Base-by-base conservation (phyloP, 2,888 invertebrate genomes). In the Leptarthrus brevirostris region DNA sequence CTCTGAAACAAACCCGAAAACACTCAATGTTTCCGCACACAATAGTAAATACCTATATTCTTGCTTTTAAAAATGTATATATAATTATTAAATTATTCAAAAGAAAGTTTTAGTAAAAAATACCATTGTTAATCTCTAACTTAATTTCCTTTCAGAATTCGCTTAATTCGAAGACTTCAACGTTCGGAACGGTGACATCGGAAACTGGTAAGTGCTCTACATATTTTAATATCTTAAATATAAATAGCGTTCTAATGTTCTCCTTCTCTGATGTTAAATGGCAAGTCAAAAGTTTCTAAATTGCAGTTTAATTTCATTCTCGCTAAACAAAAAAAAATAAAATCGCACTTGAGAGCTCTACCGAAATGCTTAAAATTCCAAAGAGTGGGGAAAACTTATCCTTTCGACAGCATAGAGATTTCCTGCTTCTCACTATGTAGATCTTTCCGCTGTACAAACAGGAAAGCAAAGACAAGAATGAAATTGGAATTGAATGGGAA, bases 291-390 rank as follows among this genome's bases (percentile, higher is more conserved):
- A 58, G 36, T 36, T 58, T 34, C 16, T 8, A 58, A 58, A 58
- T 58, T 58, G 20, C 64, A 64, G 64, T 64, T 58, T 58, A 64
- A 64, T 64, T 64, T 22, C 12, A 22, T 12, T 26, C 64, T 14
- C 12, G 22, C 47, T 4, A 24, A 3, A 24, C n/a, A 40, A 49
- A 49, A 14, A 49, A 20, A 49, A 64, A 64, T 20, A 22, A 64
- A 64, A 44, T 12, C 44, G 47, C 24, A 44, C 44, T 64, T 24
- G 18, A 22, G 22, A 64, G 26, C 20, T 61, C 40, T n/a, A 20
- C 5, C 5, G 24, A 22, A 64, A 64, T 64, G 16, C 14, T 64
- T 64, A 64, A 40, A 44, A 64, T 64, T 58, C 36, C 58, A 36
- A 36, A 18, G 12, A 30, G 36, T 18, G 26, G 22, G 12, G n/a